A percentile compares a stretch with the other conserved stretches of the same genome.
Evolutionary conservation across 2,888 invertebrate species (phyloP).

Genomic region (Apotomis betuletana): DNA sequence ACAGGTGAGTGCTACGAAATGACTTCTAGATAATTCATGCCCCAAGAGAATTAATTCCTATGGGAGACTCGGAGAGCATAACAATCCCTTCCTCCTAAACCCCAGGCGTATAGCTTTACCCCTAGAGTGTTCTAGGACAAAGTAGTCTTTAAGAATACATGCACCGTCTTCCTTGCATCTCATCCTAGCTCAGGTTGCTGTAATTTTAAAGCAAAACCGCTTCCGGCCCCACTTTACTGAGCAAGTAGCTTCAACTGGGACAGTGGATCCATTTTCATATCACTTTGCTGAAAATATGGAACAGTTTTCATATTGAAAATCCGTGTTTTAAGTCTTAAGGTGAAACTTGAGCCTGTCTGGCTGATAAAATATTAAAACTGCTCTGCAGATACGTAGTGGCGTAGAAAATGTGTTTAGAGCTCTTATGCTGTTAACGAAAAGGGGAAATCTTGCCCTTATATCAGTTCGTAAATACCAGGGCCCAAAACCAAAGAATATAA

Average conservation of each 20-base stretch:
- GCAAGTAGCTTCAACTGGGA: slow-evolving; percentile 15
- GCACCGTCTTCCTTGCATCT: neutral
- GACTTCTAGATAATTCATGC: too few species aligned
- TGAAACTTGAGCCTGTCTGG: neutral
- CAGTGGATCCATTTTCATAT: slow-evolving; percentile 18
- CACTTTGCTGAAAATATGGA: slow-evolving; percentile 22
- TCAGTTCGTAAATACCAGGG: too few species aligned
- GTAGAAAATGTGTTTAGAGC: neutral
- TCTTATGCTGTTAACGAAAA: too few species aligned
- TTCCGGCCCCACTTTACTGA: slow-evolving; percentile 5
- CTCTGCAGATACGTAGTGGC: neutral
- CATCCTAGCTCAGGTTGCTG: neutral
- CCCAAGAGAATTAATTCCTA: too few species aligned
- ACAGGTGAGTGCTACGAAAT: too few species aligned
- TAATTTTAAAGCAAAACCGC: slow-evolving; percentile 28
- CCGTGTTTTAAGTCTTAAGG: slow-evolving; percentile 14
- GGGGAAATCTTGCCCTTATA: too few species aligned
- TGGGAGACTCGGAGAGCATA: neutral
- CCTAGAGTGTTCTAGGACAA: slow-evolving; percentile 5
- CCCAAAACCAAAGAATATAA: too few species aligned
- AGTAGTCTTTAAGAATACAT: slow-evolving; percentile 16
- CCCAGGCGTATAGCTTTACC: neutral
- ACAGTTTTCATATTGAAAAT: slow-evolving; percentile 9
- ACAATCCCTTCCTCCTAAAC: neutral
- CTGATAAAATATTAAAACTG: neutral